Conservation (phyloP, 2,113 vertebrate species). For the Saguinus midas region DNA sequence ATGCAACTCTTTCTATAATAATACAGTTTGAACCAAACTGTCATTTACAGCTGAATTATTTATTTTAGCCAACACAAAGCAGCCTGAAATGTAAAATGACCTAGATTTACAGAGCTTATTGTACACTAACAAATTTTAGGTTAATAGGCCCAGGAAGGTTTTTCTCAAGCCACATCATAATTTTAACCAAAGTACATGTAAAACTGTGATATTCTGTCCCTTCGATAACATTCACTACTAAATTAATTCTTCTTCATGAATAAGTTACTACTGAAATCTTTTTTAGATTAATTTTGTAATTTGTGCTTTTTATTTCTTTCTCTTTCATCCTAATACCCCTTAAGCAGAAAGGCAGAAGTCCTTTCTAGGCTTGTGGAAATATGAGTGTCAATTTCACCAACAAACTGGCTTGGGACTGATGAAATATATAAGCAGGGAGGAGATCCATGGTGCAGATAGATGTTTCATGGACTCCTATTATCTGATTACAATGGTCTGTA, state of each 20-base stretch:
- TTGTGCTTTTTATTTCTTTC: conserved; percentile 34
- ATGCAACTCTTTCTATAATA: conserved; percentile 12
- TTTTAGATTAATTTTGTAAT: neutral
- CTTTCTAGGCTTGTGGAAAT: neutral
- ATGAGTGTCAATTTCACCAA: neutral
- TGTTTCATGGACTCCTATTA: neutral
- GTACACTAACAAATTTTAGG: conserved; percentile 7
- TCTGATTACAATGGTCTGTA: neutral
- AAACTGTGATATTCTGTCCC: neutral
- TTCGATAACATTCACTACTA: conserved; percentile 24
- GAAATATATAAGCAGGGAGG: neutral
- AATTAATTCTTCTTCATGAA: conserved; percentile 31
- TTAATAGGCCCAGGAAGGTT: neutral
- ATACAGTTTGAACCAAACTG: conserved; percentile 45
- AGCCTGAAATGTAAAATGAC: conserved; percentile 29
- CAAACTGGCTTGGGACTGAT: neutral
- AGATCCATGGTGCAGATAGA: neutral
- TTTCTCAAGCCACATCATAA: conserved; percentile 26
- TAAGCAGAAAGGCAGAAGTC: neutral
- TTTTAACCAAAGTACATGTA: conserved; percentile 38
- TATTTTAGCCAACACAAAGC: conserved; percentile 26
- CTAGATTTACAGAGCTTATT: conserved; percentile 31
- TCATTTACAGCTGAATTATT: conserved; percentile 44
- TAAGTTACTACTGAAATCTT: neutral
- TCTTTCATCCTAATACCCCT: conserved; percentile 19